Conservation (phyloP, 92 coral and sea anemone genomes). For the Epizoanthus stellaris region DNA sequence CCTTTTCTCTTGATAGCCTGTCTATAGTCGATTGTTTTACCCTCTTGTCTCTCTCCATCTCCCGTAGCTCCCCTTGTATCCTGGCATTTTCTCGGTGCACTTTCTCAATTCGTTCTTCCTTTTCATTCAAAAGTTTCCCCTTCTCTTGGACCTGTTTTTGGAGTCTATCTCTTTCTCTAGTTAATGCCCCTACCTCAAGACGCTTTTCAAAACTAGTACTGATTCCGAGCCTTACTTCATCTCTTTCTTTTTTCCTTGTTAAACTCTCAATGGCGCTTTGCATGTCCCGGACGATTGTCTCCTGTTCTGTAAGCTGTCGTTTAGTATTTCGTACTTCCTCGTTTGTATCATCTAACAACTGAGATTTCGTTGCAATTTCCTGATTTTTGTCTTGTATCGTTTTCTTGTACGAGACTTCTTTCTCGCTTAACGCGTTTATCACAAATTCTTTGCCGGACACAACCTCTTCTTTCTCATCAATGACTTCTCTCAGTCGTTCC, state of each 20-base stretch:
- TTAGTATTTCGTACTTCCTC: conserved; percentile 41
- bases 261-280: conserved; percentile 54
- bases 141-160: conserved; percentile 65
- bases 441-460: conserved; percentile 63
- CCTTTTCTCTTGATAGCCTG: conserved; percentile 70
- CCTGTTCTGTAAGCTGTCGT: conserved; percentile 58
- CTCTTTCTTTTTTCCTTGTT: conserved; percentile 13
- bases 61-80: conserved; percentile 57
- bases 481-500: conserved; percentile 36
- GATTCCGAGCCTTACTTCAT: conserved; percentile 12
- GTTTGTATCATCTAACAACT: conserved; percentile 49
- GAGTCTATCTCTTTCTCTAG: conserved; percentile 66
- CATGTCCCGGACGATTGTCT: conserved; percentile 60
- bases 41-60: conserved; percentile 57
- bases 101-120: conserved; percentile 54
- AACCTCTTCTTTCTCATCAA: conserved; percentile 71
- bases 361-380: conserved; percentile 58
- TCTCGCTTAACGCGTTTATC: conserved; percentile 55
- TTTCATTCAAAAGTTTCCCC: conserved; percentile 57
- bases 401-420: conserved; percentile 30
- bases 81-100: conserved; percentile 66
- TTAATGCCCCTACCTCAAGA: conserved; percentile 61
- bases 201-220: conserved; percentile 36
- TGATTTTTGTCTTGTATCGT: conserved; percentile 40
- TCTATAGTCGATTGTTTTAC: conserved; percentile 79